Evolutionary conservation across 2,888 invertebrate species (phyloP), one percentile per base, ranked within the genome.

Genomic region (Incurvaria masculella): DNA sequence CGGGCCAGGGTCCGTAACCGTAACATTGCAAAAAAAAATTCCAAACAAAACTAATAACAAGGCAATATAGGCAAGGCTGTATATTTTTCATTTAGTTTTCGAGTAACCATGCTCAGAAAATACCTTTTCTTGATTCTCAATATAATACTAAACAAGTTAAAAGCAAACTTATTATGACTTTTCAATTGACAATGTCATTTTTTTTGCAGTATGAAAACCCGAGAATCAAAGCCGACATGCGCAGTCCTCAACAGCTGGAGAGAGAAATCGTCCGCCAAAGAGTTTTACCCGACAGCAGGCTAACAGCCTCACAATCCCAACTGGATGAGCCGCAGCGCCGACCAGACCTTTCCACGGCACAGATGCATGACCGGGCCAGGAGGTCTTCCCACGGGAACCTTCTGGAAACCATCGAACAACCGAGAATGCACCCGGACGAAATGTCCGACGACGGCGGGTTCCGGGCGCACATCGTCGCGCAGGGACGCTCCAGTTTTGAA

Each of bases 301-400:
- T 85, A 42, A 82, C 86, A 0, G 74, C 84, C 0, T 87, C 87
- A 0, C 87, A 87, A 56, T 87, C 87, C 2, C 87, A 87, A 56
- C 70, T 84, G 26, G 82, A 76, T 21, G 78, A 78, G 47, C 74
- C 69, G 2, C 73, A 66, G 14, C 65, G 63, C 4, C 62, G 73
- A 59, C 65, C 65, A 18, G 76, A 79, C 60, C 58, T 65, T 14
- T 65, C 62, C 2, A 63, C 69, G 4, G 67, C 73, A 56, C 79
- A 62, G 63, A 71, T 69, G 51, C 72, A 65, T 43, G 67, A 67
- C 55, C 59, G 68, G 53, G 70, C 74, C 1, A 60, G 84, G 57
- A 67, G 84, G 56, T 83, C 83, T 49, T 84, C 85, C 0, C 79
- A 84, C 50, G 81, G 83, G 0, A 85, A 84, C 55, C 70, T 85